Base-by-base conservation (phyloP, 2,797 vertebrate species). In the Sebastes reedi region DNA sequence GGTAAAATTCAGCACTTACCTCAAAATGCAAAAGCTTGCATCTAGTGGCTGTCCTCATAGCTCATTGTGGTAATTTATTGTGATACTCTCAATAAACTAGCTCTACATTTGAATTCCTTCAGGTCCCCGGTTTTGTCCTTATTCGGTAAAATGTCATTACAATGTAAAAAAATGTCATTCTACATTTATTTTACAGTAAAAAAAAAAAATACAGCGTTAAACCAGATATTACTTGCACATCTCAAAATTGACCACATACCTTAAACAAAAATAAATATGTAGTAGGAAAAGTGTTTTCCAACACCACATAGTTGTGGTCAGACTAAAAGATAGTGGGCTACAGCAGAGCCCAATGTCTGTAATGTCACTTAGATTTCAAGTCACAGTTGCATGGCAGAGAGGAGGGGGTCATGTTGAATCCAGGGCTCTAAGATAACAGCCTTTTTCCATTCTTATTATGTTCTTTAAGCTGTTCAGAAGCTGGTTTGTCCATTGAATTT, bases 401-500 rank as follows among this genome's bases (percentile, higher is more conserved):
- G 61, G n/a, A 39, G 39, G 13, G 1, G 54, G 54, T 56, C 64
- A 14, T 4, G 18, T 65, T 72, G 32, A 72, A 73, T 85, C 70
- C 81, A 61, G 60, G 52, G n/a, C 6, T 72, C 29, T 81, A 67
- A 69, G 5, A n/a, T 46, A 62, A 50, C 30, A 39, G 46, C 55
- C 30, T 24, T 34, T 13, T 22, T 3, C 71, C 79, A 30, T 39
- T 62, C 32, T 75, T 30, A 65, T 52, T 74, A 16, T 84, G 67
- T 79, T 77, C 61, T 24, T 78, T 78, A 67, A 46, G 12, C 22
- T 58, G 62, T n/a, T 76, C 30, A 73, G 66, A 68, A 14, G 96
- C 96, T 65, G 96, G 95, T 67, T 96, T 97, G 60, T 98, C 97
- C 85, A 95, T 97, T 76, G 32, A 67, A 60, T 96, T 95, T 34